Base-by-base conservation (phyloP, 2,888 invertebrate species). In the Acrobasis consociella region DNA sequence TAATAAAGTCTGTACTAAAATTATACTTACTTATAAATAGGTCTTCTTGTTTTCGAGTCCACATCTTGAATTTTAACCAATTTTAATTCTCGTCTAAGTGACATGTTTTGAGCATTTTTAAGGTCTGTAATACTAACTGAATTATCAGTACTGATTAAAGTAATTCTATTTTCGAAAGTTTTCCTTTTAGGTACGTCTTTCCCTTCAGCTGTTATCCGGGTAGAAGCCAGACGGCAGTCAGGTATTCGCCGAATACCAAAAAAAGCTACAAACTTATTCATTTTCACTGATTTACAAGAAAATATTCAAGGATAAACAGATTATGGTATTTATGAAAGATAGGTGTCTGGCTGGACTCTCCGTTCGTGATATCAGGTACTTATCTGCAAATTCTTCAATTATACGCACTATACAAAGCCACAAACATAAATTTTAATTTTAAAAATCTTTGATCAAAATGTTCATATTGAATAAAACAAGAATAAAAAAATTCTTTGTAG, bases 91-190 rank as follows among this genome's bases (percentile, higher is more conserved):
- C 96, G 89, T 50, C 95, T 93, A 64, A 93, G 91, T 0, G 96
- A 95, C 65, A 97, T 74, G 78, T 93, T 96, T 71, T 95, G 92
- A 0, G 97, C 97, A 72, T 95, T 95, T 68, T 95, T 95, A 37
- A 96, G 69, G 37, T 95, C 94, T 0, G 94, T 93, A 3, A 96
- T 90, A 66, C 87, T 92, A 17, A 95, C 82, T 39, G 92, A 84
- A 72, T 94, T 87, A 77, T 95, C 94, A 42, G 93, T 85, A 49
- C 91, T 86, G 64, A 96, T 87, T 38, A 97, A 82, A 0, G 96
- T 96, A 67, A 97, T 95, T 83, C 94, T 94, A 64, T 78, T 83
- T 69, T 87, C 88, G 67, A 75, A 78, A 62, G 64, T 74, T 76
- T 86, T 89, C 64, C 76, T 83, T 72, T 88, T 89, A 1, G 85